phyloP scores from a whole-genome alignment of 2,113 vertebrate species.

The Phasianus colchicus region DNA sequence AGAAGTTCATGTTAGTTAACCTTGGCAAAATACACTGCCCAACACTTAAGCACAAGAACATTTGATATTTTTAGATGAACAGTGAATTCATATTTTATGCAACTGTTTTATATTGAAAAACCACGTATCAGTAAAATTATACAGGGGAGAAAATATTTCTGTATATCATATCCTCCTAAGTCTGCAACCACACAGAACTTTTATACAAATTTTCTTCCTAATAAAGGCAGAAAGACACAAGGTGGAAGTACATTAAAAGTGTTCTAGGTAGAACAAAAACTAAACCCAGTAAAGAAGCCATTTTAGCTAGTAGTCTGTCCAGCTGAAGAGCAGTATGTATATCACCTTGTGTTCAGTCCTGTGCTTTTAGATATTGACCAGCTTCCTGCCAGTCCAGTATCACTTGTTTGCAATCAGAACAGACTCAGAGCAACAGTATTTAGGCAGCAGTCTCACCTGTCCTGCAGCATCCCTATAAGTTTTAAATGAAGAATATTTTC shows the following conservation, averaged over 20 bases:
- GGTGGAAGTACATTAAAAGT: neutral
- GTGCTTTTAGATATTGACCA: neutral
- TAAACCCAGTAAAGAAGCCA: neutral
- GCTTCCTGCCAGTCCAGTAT: neutral
- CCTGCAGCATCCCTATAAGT: neutral
- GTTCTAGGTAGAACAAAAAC: neutral
- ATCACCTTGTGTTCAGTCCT: neutral
- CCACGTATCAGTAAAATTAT: neutral
- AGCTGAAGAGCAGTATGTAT: neutral
- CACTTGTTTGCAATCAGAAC: neutral
- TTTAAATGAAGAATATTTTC: neutral
- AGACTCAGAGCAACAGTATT: neutral
- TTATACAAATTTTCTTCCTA: neutral
- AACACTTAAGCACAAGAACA: neutral
- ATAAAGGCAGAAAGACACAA: neutral
- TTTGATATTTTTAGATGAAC: neutral
- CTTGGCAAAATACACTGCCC: neutral
- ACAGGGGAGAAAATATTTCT: neutral
- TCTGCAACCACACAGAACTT: neutral
- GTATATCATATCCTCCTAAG: neutral
- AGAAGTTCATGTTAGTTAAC: neutral
- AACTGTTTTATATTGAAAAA: neutral
- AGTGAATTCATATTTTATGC: neutral
- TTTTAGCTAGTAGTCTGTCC: neutral
- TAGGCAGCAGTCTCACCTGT: neutral